Evolutionary conservation across 2,113 vertebrate genomes (phyloP).

Genomic region (Callopanchax toddi): DNA sequence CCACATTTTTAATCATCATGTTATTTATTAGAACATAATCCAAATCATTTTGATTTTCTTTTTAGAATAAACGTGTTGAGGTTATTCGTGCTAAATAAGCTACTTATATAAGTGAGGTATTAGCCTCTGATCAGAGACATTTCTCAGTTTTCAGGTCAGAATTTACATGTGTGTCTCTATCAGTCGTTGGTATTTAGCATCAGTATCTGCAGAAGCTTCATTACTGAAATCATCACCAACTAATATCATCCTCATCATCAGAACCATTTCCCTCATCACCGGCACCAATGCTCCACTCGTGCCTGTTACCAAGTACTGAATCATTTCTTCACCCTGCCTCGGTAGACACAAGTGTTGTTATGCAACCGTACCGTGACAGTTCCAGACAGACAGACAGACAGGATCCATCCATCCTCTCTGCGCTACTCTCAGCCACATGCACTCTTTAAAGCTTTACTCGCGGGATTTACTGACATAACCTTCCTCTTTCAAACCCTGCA

Average conservation of each 20-base stretch:
- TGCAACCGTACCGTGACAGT: constrained; percentile 48
- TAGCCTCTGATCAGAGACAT: too few relatives aligned
- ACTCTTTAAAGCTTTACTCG: constrained; percentile 47
- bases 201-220: background rate
- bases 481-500: constrained; percentile 17
- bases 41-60: too few relatives aligned
- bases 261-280: constrained; percentile 4
- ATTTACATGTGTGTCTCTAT: too few relatives aligned
- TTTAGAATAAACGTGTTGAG: too few relatives aligned
- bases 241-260: background rate
- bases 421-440: constrained; percentile 26
- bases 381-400: constrained; percentile 26
- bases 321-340: constrained; percentile 50
- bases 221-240: background rate
- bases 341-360: constrained; percentile 47
- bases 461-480: constrained; percentile 56
- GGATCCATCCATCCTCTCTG: constrained; percentile 25
- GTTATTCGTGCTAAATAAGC: too few relatives aligned
- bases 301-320: constrained; percentile 42
- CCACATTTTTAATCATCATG: too few relatives aligned
- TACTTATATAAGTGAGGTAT: too few relatives aligned
- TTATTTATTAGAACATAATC: too few relatives aligned
- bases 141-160: too few relatives aligned
- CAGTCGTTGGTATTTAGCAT: too few relatives aligned
- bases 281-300: constrained; percentile 16